Percentiles rank a stretch among this genome's conserved stretches.
phyloP scores from a whole-genome alignment of 2,888 invertebrate species.

The Ormyrus rosae region DNA sequence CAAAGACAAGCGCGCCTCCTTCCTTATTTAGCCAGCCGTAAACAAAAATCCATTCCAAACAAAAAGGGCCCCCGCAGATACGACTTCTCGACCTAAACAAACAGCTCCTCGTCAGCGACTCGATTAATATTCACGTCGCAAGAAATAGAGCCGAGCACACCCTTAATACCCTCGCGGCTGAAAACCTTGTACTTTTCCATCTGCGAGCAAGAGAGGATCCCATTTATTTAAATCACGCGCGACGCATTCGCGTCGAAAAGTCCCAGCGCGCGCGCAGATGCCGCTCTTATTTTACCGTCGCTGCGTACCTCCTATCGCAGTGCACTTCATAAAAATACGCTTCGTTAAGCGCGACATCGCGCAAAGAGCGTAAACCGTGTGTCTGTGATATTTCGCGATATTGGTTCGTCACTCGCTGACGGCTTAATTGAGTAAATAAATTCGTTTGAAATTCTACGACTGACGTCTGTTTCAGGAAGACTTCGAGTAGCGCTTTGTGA shows the following conservation, averaged over 20 bases:
- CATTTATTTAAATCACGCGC: constrained; percentile 70
- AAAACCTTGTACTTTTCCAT: no score
- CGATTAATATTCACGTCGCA: constrained; percentile 42
- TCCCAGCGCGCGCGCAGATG: constrained; percentile 10
- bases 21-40: constrained; percentile 38
- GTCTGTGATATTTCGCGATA: no score
- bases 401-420: no score
- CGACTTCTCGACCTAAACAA: constrained; percentile 22
- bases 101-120: constrained; percentile 6
- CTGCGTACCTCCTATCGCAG: neutral
- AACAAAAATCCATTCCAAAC: constrained; percentile 36
- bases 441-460: no score
- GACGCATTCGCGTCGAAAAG: constrained; percentile 60
- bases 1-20: neutral
- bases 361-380: no score
- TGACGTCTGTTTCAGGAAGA: no score
- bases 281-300: neutral
- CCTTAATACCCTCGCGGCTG: constrained; percentile 4
- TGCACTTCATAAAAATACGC: no score
- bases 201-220: constrained; percentile 28
- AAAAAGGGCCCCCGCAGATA: constrained; percentile 5
- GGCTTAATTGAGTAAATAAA: no score
- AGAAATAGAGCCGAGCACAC: neutral
- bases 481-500: no score
- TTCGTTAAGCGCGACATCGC: no score